phyloP scores from a whole-genome alignment of 2,113 vertebrate species.

The Rallus limicola region DNA sequence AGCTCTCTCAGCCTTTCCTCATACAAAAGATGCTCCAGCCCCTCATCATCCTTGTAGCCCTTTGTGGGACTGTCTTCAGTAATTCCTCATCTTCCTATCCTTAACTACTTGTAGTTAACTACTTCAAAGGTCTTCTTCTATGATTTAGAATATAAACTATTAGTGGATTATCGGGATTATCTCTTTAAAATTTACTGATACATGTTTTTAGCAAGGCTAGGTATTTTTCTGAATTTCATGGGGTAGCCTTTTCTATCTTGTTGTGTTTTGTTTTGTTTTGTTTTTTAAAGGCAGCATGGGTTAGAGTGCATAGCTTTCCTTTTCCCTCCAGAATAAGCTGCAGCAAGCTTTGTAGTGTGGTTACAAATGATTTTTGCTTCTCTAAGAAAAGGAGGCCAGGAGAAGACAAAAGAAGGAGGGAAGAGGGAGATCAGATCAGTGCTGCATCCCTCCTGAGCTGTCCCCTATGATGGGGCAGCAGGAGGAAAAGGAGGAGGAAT shows the following conservation, averaged over 20 bases:
- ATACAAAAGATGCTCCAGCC: no score
- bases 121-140: background rate
- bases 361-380: background rate
- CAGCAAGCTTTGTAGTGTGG: background rate
- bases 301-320: background rate
- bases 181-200: background rate
- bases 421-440: background rate
- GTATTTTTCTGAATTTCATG: background rate
- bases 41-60: no score
- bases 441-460: background rate
- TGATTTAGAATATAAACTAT: background rate
- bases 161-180: background rate
- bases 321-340: background rate
- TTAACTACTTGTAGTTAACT: background rate
- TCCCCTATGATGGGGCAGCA: background rate
- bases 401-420: background rate
- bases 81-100: background rate
- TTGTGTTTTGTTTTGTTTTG: background rate
- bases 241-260: background rate
- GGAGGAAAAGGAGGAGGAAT: background rate
- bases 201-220: background rate
- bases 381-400: background rate
- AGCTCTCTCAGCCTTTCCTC: no score
- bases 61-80: no score
- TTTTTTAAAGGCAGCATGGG: background rate